These are phyloP conservation scores for Datnioides undecimradiatus DNA, from an alignment of 2,113 vertebrate genomes.

Conservation along the genomic window DNA sequence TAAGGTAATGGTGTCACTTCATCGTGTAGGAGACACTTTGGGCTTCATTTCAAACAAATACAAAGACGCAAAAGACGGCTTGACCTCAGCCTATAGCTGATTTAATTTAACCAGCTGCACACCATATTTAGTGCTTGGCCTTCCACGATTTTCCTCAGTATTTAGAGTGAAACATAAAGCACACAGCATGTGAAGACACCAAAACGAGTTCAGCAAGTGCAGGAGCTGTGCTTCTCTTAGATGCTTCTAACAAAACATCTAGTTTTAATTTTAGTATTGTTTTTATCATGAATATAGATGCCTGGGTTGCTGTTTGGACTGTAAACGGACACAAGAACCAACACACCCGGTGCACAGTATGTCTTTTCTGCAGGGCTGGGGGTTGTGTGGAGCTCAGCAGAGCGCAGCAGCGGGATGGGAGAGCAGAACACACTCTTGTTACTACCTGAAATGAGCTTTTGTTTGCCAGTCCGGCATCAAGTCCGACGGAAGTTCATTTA, in stretches of 20 bases:
- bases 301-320: not conserved
- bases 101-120: not conserved
- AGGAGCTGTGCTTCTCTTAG: not conserved
- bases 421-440: too few species aligned
- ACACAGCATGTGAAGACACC: not conserved
- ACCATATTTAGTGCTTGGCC: not conserved
- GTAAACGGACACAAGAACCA: not conserved
- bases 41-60: not conserved
- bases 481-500: not conserved
- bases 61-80: not conserved
- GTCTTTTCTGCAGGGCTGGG: not conserved
- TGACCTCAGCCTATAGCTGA: not conserved
- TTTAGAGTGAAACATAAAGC: not conserved
- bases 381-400: not conserved
- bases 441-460: constrained; percentile 18
- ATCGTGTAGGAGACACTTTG: not conserved
- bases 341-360: not conserved
- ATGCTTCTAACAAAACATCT: too few species aligned
- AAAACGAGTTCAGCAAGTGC: not conserved
- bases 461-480: constrained; percentile 1
- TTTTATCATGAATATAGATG: not conserved
- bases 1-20: not conserved
- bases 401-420: too few species aligned
- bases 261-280: too few species aligned
- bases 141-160: not conserved